Conservation (phyloP, 2,113 vertebrate genomes). For the Alaudala cheleensis region DNA sequence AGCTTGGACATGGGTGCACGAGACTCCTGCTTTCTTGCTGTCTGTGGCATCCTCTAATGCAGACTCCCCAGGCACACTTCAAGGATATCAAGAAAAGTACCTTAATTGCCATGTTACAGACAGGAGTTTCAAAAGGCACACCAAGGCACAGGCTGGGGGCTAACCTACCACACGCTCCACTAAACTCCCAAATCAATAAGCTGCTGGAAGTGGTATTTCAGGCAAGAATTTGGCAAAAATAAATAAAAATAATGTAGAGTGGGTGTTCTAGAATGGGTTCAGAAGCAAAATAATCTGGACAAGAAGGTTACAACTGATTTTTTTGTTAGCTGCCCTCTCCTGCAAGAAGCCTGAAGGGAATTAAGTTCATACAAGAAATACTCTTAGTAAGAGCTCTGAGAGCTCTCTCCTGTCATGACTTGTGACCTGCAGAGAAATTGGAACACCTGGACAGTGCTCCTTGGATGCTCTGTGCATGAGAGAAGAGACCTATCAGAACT, state of each 20-base stretch:
- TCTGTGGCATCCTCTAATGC: neutral
- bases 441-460: neutral
- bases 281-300: neutral
- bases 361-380: neutral
- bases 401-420: neutral
- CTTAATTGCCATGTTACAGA: neutral
- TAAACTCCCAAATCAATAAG: neutral
- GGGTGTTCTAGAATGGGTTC: neutral
- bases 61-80: conserved; percentile 21
- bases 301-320: neutral
- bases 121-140: neutral
- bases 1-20: neutral
- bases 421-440: neutral
- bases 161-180: neutral
- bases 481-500: neutral
- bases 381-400: neutral
- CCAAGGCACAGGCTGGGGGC: neutral
- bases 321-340: neutral
- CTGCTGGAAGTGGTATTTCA: conserved; percentile 6
- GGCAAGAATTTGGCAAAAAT: neutral
- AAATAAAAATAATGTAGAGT: neutral
- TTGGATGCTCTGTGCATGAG: neutral
- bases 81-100: conserved; percentile 38
- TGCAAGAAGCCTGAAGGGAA: neutral
- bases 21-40: neutral